Conservation (phyloP, 2,113 vertebrate species). For the Chrysochloris asiatica region DNA sequence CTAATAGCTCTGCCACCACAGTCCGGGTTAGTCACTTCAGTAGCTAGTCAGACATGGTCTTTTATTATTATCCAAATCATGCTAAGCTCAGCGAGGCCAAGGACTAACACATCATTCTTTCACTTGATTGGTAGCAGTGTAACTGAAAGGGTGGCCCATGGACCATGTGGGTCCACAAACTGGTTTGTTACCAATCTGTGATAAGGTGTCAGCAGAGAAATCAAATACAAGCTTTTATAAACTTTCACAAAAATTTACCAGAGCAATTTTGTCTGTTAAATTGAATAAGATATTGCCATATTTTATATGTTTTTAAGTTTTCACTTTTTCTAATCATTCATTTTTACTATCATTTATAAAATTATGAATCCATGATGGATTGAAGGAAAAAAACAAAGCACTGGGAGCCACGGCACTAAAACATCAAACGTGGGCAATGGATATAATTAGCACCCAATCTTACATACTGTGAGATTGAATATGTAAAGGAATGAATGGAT, state of each 20-base stretch:
- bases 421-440: not conserved
- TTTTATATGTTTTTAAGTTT: not conserved
- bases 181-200: not conserved
- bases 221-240: constrained; percentile 3
- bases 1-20: not conserved
- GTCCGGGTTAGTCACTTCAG: not conserved
- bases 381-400: not conserved
- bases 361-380: not conserved
- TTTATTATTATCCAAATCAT: not conserved
- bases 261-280: not conserved
- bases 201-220: not conserved
- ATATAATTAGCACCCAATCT: not conserved
- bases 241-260: not conserved
- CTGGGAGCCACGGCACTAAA: not conserved
- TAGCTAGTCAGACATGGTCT: not conserved
- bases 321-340: not conserved
- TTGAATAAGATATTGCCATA: not conserved
- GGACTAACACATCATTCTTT: not conserved
- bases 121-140: not conserved
- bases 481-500: not conserved
- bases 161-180: not conserved
- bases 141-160: not conserved
- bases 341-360: constrained; percentile 7
- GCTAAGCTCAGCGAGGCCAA: not conserved
- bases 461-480: not conserved